Evolutionary conservation across 2,888 invertebrate species (phyloP).

Genomic region (Bursaphelenchus okinawaensis): DNA sequence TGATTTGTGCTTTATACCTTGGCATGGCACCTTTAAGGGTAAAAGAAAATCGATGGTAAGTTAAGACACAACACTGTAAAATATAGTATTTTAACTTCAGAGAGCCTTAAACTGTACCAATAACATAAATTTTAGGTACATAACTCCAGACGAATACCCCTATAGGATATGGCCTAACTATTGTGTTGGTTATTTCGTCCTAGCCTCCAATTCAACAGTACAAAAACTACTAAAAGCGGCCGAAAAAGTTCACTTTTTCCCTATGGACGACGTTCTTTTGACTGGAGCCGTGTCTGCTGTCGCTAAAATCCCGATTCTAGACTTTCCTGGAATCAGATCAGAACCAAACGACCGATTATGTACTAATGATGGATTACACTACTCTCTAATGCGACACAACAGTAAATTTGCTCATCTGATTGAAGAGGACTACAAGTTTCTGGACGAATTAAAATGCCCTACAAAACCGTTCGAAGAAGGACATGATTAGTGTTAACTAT

Average conservation of each 20-base stretch:
- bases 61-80: too few relatives aligned
- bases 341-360: neutral
- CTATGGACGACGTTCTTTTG: neutral
- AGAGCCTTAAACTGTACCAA: too few relatives aligned
- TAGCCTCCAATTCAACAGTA: neutral
- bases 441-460: neutral
- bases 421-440: neutral
- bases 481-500: too few relatives aligned
- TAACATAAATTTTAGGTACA: neutral
- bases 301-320: neutral
- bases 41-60: neutral
- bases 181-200: neutral
- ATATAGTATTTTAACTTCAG: too few relatives aligned
- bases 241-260: neutral
- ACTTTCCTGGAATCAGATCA: neutral
- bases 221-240: neutral
- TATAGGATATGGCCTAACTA: neutral
- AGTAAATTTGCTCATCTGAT: neutral
- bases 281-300: neutral
- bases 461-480: neutral
- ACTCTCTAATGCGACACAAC: neutral
- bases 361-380: neutral
- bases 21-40: neutral
- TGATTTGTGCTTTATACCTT: neutral
- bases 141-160: neutral